A percentile compares a stretch with the other conserved stretches of the same genome.
These are phyloP conservation scores for Leptinotarsa tumamoca DNA, from an alignment of 2,888 invertebrate genomes.

Conservation along the genomic window DNA sequence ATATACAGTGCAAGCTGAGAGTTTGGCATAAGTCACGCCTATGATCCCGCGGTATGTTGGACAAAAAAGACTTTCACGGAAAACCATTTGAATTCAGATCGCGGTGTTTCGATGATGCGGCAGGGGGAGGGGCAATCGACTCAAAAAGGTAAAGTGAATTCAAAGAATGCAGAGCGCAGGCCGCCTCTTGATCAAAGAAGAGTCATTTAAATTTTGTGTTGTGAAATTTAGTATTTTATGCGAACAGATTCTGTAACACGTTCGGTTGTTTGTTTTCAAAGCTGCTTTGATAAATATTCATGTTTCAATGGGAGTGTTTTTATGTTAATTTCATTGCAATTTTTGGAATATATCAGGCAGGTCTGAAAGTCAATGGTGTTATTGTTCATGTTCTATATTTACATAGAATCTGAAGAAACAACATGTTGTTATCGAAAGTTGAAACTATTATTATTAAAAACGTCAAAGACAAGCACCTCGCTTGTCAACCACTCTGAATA, in stretches of 20 bases:
- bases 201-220: constrained; percentile 12
- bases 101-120: not conserved
- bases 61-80: not conserved
- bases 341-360: constrained; percentile 1
- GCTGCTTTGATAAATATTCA: constrained; percentile 17
- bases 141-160: not conserved
- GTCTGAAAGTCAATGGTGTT: not conserved
- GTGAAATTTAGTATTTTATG: constrained; percentile 11
- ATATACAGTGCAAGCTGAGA: not conserved
- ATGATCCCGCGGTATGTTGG: not conserved
- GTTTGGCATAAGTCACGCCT: not conserved
- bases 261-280: not conserved
- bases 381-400: not conserved
- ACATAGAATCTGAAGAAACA: no score
- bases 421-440: no score
- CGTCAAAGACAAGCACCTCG: no score
- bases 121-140: not conserved
- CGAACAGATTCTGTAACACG: constrained; percentile 8
- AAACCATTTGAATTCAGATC: not conserved
- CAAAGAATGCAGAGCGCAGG: not conserved
- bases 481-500: no score
- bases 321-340: constrained; percentile 14
- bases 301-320: constrained; percentile 3
- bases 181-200: not conserved
- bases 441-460: no score